Evolutionary conservation across 2,888 invertebrate species (phyloP), one percentile per base, ranked within the genome.

Genomic region (Barypeithes pellucidus): DNA sequence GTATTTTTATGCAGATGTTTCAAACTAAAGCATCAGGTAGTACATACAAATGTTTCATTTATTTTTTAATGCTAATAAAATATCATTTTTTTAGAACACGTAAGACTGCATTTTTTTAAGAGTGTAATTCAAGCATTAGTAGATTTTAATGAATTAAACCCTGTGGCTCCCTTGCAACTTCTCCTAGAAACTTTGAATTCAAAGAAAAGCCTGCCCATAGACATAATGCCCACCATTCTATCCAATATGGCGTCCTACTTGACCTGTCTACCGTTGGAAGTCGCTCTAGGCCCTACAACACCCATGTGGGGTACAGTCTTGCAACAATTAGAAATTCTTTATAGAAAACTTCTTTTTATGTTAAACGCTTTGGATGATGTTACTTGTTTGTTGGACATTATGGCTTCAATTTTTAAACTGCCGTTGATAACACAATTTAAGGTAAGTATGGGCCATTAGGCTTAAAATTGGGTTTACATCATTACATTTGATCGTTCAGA

Each of bases 91-190:
- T 85, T 86, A 92, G 94, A 93, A 80, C 89, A 89, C 75, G 89
- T 91, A 52, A 90, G 95, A 11, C 90, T 92, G 78, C 93, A 94
- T 84, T 97, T 98, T 84, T 97, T 98, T 88, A 95, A 94, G 85
- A 97, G 97, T 81, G 94, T 99, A 75, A 95, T 97, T 0, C 93
- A 95, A 81, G 95, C 98, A 0, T 88, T 99, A 79, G 91, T 96
- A 20, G 99, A 99, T 87, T 99, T 99, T 87, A 94, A 94, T 82
- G 99, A 99, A 86, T 86, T 99, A 69, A 98, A 96, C 84, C 97
- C 97, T 1, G 94, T 97, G 72, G 95, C 97, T 8, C 98, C 99
- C 11, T 88, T 99, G 74, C 97, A 97, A 83, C 89, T 96, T 78
- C 89, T 99, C 29, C 90, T 97, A 14, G 97, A 98, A 90, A 91